These are phyloP conservation scores for Aspidiotus destructor DNA, from an alignment of 2,888 invertebrate genomes.

Conservation along the genomic window DNA sequence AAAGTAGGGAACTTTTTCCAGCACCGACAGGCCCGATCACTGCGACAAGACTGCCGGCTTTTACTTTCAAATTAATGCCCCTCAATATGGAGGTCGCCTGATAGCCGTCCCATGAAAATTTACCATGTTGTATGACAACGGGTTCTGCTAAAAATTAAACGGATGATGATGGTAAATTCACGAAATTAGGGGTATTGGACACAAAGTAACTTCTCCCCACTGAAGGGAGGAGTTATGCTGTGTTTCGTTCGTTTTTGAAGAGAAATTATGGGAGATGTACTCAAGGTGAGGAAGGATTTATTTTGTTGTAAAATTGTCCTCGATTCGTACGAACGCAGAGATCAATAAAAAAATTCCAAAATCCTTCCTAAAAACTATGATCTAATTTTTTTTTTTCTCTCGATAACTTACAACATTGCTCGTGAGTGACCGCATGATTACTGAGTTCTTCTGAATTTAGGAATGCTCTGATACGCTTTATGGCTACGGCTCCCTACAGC, in stretches of 20 bases:
- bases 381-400: too few species aligned
- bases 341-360: too few species aligned
- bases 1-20: constrained; percentile 79
- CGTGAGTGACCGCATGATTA: constrained; percentile 42
- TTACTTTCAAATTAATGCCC: constrained; percentile 63
- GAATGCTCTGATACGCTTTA: constrained; percentile 49
- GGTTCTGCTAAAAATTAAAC: constrained; percentile 51
- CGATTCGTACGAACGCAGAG: too few species aligned
- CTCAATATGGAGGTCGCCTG: constrained; percentile 54
- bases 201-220: too few species aligned
- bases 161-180: too few species aligned
- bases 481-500: constrained; percentile 46
- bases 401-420: constrained; percentile 39
- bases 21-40: constrained; percentile 82
- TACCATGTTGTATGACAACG: constrained; percentile 74
- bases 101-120: constrained; percentile 75
- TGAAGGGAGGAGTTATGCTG: too few species aligned
- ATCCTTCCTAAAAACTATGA: too few species aligned
- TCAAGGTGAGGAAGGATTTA: too few species aligned
- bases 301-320: too few species aligned
- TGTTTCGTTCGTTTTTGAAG: too few species aligned
- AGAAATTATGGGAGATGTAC: too few species aligned
- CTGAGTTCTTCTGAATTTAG: constrained; percentile 49
- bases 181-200: too few species aligned
- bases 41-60: constrained; percentile 61